Evolutionary conservation across 1,140 invertebrate genomes (phyloP).

Genomic region (roundworm (Caenorhabditis elegans)): DNA sequence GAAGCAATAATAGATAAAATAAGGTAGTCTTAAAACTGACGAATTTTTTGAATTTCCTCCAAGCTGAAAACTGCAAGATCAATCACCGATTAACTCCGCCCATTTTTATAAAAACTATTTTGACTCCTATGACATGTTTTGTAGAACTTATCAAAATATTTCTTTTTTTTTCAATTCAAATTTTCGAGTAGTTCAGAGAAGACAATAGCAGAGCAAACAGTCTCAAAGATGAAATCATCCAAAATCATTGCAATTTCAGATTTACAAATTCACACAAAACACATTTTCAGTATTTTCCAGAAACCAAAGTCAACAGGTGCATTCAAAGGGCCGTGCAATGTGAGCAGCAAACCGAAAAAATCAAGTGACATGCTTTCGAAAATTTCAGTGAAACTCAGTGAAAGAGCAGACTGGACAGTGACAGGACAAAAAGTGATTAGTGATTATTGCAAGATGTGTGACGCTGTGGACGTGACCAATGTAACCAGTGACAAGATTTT

Average conservation of each 20-base stretch:
- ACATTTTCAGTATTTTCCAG: no score
- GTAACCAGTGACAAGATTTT: not conserved
- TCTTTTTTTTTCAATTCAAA: not conserved
- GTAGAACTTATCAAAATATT: not conserved
- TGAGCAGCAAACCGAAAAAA: not conserved
- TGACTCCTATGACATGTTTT: no score
- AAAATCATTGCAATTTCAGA: not conserved
- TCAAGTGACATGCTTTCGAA: not conserved
- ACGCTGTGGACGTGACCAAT: not conserved
- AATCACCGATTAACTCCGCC: no score
- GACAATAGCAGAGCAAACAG: not conserved
- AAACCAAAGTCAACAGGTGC: no score
- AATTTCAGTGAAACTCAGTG: not conserved
- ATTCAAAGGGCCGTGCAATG: not conserved
- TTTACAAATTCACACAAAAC: not conserved
- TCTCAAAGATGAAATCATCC: not conserved
- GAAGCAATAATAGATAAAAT: no score
- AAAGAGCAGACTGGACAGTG: not conserved
- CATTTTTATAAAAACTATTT: no score
- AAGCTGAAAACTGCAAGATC: no score
- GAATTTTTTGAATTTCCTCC: no score
- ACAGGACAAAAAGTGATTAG: conserved; percentile 1
- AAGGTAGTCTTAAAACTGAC: no score
- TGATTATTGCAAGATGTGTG: not conserved
- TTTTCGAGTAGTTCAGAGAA: not conserved